These are phyloP conservation scores for Rhinichthys klamathensis DNA, from an alignment of 2,113 vertebrate genomes.

Conservation along the genomic window DNA sequence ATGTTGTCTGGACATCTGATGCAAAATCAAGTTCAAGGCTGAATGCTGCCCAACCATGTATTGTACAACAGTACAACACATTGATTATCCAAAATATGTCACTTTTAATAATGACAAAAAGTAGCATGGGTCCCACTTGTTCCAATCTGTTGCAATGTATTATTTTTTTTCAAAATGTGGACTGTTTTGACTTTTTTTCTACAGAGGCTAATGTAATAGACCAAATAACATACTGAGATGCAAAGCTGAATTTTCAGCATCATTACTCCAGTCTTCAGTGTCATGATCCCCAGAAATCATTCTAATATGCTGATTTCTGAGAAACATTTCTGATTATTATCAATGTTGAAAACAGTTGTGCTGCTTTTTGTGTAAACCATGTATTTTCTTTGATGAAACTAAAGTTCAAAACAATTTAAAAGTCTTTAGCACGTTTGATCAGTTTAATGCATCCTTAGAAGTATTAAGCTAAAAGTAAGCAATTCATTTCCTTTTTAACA, in stretches of 20 bases:
- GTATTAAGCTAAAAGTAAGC: no score
- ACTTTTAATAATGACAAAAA: no score
- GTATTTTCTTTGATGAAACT: neutral
- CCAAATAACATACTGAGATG: neutral
- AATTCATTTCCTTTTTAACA: no score
- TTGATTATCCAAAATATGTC: neutral
- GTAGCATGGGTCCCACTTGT: no score
- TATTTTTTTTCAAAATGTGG: no score
- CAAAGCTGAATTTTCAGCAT: neutral
- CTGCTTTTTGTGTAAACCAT: neutral
- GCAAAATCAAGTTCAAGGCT: neutral
- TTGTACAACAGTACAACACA: neutral
- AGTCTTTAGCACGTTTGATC: neutral
- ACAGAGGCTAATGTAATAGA: neutral
- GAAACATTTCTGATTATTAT: neutral
- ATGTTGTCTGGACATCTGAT: constrained; percentile 5
- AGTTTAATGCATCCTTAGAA: no score
- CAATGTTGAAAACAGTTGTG: neutral
- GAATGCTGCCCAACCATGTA: neutral
- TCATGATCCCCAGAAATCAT: neutral
- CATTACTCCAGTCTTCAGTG: neutral
- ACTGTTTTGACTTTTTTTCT: no score
- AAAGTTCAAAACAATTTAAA: neutral
- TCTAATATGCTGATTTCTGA: neutral
- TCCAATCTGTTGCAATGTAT: no score